Evolutionary conservation across 2,113 vertebrate genomes (phyloP).

Genomic region (Brachyhypopomus occidentalis): DNA sequence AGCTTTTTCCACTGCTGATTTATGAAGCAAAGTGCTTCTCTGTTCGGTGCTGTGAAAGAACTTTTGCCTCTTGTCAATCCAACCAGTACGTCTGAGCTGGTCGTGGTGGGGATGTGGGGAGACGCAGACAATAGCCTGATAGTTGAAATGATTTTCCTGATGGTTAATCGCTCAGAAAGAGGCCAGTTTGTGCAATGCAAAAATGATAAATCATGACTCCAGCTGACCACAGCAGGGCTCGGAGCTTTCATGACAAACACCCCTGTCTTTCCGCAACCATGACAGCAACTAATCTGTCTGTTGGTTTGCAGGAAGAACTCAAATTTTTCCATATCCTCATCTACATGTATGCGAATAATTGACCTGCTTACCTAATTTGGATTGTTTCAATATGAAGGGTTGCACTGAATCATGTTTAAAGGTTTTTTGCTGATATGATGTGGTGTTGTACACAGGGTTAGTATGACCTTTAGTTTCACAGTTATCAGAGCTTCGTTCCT

Average conservation of each 20-base stretch:
- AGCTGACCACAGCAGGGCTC: constrained; percentile 72
- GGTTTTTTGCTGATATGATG: not conserved
- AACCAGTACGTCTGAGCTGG: not conserved
- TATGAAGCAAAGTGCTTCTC: not conserved
- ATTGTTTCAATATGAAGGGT: constrained; percentile 1
- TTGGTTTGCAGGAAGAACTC: not conserved
- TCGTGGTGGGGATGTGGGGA: constrained; percentile 46
- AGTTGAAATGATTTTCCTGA: constrained; percentile 77
- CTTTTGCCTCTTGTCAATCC: not conserved
- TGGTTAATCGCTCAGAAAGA: constrained; percentile 77
- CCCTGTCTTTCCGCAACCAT: too few species aligned
- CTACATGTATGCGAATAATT: not conserved
- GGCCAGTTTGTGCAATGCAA: constrained; percentile 70
- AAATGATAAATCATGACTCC: constrained; percentile 76
- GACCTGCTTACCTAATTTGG: not conserved
- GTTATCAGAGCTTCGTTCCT: not conserved
- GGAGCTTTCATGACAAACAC: constrained; percentile 67
- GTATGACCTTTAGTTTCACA: not conserved
- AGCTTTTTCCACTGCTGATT: not conserved
- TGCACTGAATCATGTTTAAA: constrained; percentile 1
- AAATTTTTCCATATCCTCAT: not conserved
- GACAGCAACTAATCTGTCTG: not conserved
- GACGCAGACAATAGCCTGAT: constrained; percentile 72
- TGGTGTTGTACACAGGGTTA: not conserved
- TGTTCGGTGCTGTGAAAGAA: not conserved